These are phyloP conservation scores for Gerris buenoi DNA, from an alignment of 1,140 invertebrate genomes.

Conservation along the genomic window DNA sequence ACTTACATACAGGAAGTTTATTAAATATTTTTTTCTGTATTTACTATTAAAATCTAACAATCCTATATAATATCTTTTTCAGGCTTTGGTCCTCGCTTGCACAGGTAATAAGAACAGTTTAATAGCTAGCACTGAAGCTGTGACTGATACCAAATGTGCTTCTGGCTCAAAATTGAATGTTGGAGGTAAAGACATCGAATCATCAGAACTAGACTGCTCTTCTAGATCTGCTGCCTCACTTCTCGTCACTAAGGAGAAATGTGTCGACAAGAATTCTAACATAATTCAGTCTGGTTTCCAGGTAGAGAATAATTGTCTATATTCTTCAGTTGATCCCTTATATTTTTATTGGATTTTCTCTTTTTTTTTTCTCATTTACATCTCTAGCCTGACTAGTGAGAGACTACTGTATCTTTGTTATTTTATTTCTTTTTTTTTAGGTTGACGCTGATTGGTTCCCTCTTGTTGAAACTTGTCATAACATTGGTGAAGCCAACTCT, in stretches of 20 bases:
- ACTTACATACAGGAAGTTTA: no score
- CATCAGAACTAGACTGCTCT: conserved; percentile 8
- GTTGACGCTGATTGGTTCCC: conserved; percentile 5
- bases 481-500: conserved; percentile 6
- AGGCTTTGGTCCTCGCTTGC: conserved; percentile 13
- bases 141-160: not conserved
- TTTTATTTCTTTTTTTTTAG: no score
- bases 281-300: conserved; percentile 13
- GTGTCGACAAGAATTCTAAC: conserved; percentile 5
- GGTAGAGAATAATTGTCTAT: conserved; percentile 3
- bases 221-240: conserved; percentile 2
- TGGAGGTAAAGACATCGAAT: conserved; percentile 1
- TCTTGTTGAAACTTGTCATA: conserved; percentile 13
- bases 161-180: not conserved
- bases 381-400: no score
- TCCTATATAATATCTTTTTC: not conserved
- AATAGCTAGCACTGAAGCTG: not conserved
- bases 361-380: no score
- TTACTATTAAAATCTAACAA: no score
- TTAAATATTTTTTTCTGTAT: no score
- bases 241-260: conserved; percentile 7
- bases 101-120: conserved; percentile 14
- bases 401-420: no score
- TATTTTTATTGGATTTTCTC: not conserved
- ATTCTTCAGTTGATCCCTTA: no score